Evolutionary conservation across 2,888 invertebrate genomes (phyloP).

Genomic region (Frankliniella fusca): DNA sequence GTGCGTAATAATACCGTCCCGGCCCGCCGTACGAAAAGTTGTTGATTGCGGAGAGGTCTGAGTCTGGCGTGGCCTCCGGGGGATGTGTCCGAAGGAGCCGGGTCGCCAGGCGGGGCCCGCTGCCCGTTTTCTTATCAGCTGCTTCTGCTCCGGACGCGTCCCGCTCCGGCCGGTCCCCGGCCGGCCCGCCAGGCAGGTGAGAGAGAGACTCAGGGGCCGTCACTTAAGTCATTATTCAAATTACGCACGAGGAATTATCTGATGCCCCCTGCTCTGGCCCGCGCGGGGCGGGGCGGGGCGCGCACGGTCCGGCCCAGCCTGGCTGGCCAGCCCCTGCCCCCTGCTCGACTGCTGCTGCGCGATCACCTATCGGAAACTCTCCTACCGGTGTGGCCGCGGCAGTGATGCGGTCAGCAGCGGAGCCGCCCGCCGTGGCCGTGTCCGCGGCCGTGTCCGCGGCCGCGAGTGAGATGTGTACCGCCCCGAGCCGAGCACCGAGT

Average conservation of each 20-base stretch:
- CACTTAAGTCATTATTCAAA: conserved; percentile 26
- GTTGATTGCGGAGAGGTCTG: too few relatives aligned
- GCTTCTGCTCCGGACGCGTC: background rate
- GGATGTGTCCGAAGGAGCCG: background rate
- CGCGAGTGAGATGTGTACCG: too few relatives aligned
- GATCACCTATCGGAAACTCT: conserved; percentile 12
- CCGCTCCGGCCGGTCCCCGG: too few relatives aligned
- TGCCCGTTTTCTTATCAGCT: background rate
- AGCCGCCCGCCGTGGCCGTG: background rate
- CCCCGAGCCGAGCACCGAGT: too few relatives aligned
- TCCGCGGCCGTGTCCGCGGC: background rate
- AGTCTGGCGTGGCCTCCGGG: background rate
- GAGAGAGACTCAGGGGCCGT: background rate
- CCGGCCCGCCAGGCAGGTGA: background rate
- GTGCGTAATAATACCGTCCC: too few relatives aligned
- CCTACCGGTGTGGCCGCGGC: too few relatives aligned
- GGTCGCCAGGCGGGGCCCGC: background rate
- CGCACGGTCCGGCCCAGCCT: too few relatives aligned
- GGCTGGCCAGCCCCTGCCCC: too few relatives aligned
- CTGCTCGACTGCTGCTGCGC: background rate
- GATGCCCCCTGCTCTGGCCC: background rate
- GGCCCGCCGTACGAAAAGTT: too few relatives aligned
- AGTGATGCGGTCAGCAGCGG: too few relatives aligned
- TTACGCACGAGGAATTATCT: conserved; percentile 18
- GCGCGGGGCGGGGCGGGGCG: too few relatives aligned